phyloP scores from a whole-genome alignment of 2,888 invertebrate genomes.

The Drosophila monieri region DNA sequence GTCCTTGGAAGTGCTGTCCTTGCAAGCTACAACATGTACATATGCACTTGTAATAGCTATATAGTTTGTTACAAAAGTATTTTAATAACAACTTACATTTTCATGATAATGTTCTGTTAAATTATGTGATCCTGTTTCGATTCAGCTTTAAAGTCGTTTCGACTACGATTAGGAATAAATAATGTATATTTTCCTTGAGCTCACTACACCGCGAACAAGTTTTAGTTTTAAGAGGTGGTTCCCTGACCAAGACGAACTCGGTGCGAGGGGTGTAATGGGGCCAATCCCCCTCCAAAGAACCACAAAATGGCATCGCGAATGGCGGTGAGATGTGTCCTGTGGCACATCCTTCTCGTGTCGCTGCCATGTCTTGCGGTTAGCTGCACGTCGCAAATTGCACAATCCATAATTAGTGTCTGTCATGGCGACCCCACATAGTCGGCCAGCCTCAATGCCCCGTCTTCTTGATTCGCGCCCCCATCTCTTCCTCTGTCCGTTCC shows the following conservation, averaged over 20 bases:
- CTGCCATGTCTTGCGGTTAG: slow-evolving; percentile 70
- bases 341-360: slow-evolving; percentile 52
- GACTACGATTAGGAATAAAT: neutral
- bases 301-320: slow-evolving; percentile 66
- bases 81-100: neutral
- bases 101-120: too few species aligned
- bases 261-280: slow-evolving; percentile 13
- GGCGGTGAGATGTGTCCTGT: slow-evolving; percentile 56
- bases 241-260: slow-evolving; percentile 10
- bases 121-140: neutral
- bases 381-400: slow-evolving; percentile 75
- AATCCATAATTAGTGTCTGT: slow-evolving; percentile 78
- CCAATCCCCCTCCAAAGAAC: slow-evolving; percentile 39
- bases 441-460: slow-evolving; percentile 1
- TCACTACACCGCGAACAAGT: slow-evolving; percentile 9
- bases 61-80: neutral
- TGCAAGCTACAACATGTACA: neutral
- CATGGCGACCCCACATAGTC: slow-evolving; percentile 49
- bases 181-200: slow-evolving; percentile 11
- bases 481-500: neutral
- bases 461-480: neutral
- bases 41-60: neutral
- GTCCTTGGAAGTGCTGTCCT: slow-evolving; percentile 10
- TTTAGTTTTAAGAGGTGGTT: slow-evolving; percentile 6
- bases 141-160: neutral